Conservation (phyloP, 2,113 vertebrate species). For the Hemibagrus wyckioides region DNA sequence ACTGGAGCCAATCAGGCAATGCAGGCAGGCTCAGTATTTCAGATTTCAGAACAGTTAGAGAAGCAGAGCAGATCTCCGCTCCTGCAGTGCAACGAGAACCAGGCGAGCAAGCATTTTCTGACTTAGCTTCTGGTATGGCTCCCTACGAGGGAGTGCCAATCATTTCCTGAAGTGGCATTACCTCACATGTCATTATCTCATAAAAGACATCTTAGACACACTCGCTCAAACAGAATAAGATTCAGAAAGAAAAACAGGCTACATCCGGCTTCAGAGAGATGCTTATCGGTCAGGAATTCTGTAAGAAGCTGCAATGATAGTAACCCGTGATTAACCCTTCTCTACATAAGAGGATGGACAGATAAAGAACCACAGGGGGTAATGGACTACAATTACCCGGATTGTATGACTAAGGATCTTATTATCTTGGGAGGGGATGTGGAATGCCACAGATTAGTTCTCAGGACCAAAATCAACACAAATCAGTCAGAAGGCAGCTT, state of each 20-base stretch:
- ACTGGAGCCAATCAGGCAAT: slow-evolving; percentile 6
- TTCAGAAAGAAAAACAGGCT: neutral
- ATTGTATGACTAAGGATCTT: neutral
- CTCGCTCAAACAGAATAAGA: neutral
- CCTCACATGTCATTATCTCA: slow-evolving; percentile 7
- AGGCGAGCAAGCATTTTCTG: slow-evolving; percentile 14
- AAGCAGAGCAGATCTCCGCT: slow-evolving; percentile 25
- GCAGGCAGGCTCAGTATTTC: neutral
- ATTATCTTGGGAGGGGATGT: slow-evolving; percentile 1
- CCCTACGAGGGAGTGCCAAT: slow-evolving; percentile 16
- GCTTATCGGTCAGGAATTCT: slow-evolving; percentile 42
- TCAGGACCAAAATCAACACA: neutral
- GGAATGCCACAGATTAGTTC: neutral
- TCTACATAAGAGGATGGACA: slow-evolving; percentile 10
- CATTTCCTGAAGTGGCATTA: slow-evolving; percentile 15
- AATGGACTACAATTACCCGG: neutral
- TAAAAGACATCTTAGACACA: slow-evolving; percentile 20
- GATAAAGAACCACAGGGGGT: slow-evolving; percentile 1
- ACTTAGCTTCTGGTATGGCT: slow-evolving; percentile 30
- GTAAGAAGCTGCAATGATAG: slow-evolving; percentile 29
- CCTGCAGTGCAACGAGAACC: slow-evolving; percentile 23
- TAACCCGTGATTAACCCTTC: neutral
- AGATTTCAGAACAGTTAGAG: slow-evolving; percentile 3
- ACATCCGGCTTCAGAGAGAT: slow-evolving; percentile 30
- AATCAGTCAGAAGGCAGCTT: neutral